phyloP scores from a whole-genome alignment of 2,797 vertebrate species.

The Fratercula arctica region DNA sequence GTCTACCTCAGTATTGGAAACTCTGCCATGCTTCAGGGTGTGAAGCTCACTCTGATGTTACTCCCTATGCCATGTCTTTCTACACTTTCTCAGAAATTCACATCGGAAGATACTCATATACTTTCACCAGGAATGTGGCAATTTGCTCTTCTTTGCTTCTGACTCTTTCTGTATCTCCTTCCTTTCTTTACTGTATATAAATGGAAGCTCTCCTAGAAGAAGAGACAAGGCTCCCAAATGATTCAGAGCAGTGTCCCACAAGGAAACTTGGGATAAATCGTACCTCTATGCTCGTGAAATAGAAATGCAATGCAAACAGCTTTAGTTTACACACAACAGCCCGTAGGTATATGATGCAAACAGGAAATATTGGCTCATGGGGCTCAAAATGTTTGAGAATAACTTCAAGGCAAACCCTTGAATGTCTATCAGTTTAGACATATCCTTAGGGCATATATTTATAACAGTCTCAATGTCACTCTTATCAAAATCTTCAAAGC shows the following conservation, averaged over 20 bases:
- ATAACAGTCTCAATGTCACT: neutral
- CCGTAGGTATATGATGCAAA: neutral
- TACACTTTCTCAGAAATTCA: neutral
- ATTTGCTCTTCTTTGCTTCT: neutral
- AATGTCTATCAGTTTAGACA: neutral
- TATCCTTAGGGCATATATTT: neutral
- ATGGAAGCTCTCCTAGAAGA: neutral
- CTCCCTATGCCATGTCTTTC: neutral
- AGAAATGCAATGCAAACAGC: neutral
- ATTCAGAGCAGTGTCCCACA: neutral
- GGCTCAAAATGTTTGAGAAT: neutral
- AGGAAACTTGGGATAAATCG: neutral
- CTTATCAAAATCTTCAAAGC: neutral
- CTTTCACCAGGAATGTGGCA: neutral
- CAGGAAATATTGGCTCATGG: neutral
- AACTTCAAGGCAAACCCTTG: neutral
- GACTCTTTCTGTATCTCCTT: neutral
- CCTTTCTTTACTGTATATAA: conserved; percentile 1
- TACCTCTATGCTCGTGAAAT: neutral
- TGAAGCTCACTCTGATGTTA: neutral
- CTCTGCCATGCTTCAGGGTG: neutral
- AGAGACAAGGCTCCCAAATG: neutral
- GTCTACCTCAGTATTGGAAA: neutral
- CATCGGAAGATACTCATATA: neutral
- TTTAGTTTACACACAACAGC: neutral